Evolutionary conservation across 2,113 vertebrate species (phyloP), one percentile per base, ranked within the genome.

Genomic region (Ploceus nigricollis): DNA sequence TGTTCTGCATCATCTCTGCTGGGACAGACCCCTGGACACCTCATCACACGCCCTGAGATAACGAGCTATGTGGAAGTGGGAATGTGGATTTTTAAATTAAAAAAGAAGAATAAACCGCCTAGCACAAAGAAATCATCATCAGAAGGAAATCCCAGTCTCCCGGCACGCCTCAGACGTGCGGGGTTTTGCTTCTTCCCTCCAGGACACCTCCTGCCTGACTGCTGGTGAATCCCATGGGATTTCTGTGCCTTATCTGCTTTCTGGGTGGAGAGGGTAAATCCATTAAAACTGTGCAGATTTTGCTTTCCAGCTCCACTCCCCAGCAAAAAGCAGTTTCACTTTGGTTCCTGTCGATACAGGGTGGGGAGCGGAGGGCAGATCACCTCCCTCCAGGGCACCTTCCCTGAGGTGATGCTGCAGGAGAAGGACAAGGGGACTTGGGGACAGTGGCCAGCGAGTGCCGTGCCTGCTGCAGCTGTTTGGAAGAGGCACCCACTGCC

Each of bases 51-150:
- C 93, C 90, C 79, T 17, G 71, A 96, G 95, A 96, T 94, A 96
- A 96, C 90, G 85, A 96, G 95, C 94, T 96, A 63, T 94, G 88
- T 90, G 90, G 93, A 95, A 95, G 79, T 71, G 96, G 94, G 96
- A 96, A 94, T 71, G 90, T 20, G 51, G 82, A 93, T 92, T 96
- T 96, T 94, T 95, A 96, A 96, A 94, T 96, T 94, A 94, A 94
- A 97, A 96, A 90, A 93, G 89, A 92, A 95, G 91, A 75, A 93
- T 60, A 70, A 87, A 82, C 73, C 3, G 15, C 89, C 83, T 75
- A 88, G 76, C 87, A 66, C 90, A 93, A 95, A 89, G 75, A 82
- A 78, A 93, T 95, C 76, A 30, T 78, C 80, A 56, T 72, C 48
- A 42, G 77, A 64, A 77, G 92, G 84, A 93, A 91, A 87, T 54